Percentiles rank a stretch among this genome's conserved stretches.
phyloP scores from a whole-genome alignment of 2,113 vertebrate species.

The Ictidomys tridecemlineatus region DNA sequence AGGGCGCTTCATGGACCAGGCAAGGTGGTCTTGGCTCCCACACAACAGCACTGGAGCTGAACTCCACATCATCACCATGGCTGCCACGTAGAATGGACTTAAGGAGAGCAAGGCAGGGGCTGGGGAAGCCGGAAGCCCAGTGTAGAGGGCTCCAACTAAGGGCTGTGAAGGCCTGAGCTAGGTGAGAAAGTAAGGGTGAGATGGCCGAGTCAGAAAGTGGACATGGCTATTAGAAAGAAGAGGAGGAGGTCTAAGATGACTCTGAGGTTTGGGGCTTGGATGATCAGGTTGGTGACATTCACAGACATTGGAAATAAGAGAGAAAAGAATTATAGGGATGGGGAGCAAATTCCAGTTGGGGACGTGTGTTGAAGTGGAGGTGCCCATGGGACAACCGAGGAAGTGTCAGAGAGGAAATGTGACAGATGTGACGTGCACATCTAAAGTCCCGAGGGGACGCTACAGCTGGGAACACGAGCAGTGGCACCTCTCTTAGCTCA shows the following conservation, averaged over 20 bases:
- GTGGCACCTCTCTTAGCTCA: neutral
- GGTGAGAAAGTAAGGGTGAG: neutral
- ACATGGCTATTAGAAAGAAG: neutral
- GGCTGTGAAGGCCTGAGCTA: neutral
- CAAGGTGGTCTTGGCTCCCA: neutral
- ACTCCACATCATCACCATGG: neutral
- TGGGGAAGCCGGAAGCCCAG: neutral
- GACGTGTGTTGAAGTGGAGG: neutral
- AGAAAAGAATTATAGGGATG: neutral
- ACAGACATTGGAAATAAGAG: neutral
- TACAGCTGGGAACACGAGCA: neutral
- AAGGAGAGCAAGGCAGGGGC: neutral
- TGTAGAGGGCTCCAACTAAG: neutral
- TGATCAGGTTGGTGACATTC: neutral
- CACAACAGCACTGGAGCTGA: rapidly evolving
- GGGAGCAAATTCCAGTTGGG: neutral
- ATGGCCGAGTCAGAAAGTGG: neutral
- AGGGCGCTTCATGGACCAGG: too few species aligned
- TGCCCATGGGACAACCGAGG: neutral
- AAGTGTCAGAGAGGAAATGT: neutral
- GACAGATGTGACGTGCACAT: neutral
- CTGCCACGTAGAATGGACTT: rapidly evolving
- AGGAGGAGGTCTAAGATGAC: neutral
- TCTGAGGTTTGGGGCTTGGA: neutral
- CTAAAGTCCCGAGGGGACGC: neutral